These are phyloP conservation scores for Oxytorus armatus DNA, from an alignment of 2,888 invertebrate genomes.

Conservation along the genomic window DNA sequence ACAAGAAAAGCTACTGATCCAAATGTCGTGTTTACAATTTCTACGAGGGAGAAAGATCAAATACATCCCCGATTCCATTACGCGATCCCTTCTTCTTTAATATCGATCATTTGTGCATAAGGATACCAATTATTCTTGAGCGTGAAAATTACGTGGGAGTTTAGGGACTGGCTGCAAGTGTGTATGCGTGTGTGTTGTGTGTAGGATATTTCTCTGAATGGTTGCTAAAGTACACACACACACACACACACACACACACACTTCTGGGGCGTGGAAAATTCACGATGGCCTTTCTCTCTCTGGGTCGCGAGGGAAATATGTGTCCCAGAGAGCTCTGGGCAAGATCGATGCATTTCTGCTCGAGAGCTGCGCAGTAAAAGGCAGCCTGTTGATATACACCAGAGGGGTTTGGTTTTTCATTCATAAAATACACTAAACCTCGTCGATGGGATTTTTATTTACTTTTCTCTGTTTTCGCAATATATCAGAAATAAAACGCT, in stretches of 20 bases:
- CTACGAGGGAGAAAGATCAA: too few relatives aligned
- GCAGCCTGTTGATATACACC: constrained; percentile 80
- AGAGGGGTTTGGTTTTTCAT: constrained; percentile 76
- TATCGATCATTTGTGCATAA: too few relatives aligned
- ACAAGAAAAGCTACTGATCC: too few relatives aligned
- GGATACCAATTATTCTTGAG: background rate
- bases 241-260: background rate
- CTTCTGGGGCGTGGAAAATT: background rate
- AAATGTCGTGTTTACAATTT: too few relatives aligned
- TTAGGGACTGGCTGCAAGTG: background rate
- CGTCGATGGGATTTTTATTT: constrained; percentile 1
- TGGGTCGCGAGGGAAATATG: too few relatives aligned
- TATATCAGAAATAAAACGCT: background rate
- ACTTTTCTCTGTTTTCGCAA: background rate
- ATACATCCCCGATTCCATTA: too few relatives aligned
- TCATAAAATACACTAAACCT: constrained; percentile 73
- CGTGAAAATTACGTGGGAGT: constrained; percentile 1
- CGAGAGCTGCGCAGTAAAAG: constrained; percentile 74
- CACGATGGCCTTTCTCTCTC: background rate
- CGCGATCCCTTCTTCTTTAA: too few relatives aligned
- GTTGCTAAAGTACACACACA: too few relatives aligned
- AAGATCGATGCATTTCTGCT: constrained; percentile 74
- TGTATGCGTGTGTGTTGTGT: background rate
- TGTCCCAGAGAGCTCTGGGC: constrained; percentile 24
- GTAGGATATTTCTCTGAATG: constrained; percentile 31